These are phyloP conservation scores for Enhydra lutris DNA, from an alignment of 2,113 vertebrate species.

Conservation along the genomic window DNA sequence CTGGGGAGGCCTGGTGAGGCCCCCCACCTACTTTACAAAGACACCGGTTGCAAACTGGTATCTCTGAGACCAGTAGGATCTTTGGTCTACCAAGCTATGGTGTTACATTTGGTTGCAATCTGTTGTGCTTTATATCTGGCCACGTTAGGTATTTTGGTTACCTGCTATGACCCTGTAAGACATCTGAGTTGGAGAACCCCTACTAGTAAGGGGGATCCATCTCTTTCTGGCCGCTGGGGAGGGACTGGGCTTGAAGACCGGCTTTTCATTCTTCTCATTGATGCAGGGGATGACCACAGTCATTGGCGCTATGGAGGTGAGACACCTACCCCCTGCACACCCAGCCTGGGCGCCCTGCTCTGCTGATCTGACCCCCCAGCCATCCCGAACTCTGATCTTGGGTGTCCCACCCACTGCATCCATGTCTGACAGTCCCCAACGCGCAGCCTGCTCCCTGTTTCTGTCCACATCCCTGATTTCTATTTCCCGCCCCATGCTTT, in stretches of 20 bases:
- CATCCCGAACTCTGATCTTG: background rate
- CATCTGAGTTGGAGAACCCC: background rate
- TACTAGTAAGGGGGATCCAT: too few species aligned
- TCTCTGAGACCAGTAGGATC: background rate
- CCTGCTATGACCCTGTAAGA: background rate
- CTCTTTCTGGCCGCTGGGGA: background rate
- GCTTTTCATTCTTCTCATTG: slow-evolving; percentile 19
- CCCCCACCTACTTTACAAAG: background rate
- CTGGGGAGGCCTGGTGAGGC: background rate
- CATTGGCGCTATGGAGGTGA: slow-evolving; percentile 76
- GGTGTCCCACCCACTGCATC: background rate
- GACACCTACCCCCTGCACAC: background rate
- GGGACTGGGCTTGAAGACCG: background rate
- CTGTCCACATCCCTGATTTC: background rate
- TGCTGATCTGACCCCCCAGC: background rate
- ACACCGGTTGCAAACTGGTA: background rate
- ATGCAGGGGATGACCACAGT: slow-evolving; percentile 43
- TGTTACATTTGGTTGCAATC: background rate
- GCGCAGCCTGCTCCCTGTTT: background rate
- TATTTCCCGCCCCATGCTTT: background rate
- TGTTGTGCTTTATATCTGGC: background rate
- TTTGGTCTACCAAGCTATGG: background rate
- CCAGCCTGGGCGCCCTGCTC: background rate
- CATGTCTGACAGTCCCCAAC: background rate
- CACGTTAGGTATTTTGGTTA: background rate